Evolutionary conservation across 2,888 invertebrate genomes (phyloP), one percentile per base, ranked within the genome.

Genomic region (Thyatira batis): DNA sequence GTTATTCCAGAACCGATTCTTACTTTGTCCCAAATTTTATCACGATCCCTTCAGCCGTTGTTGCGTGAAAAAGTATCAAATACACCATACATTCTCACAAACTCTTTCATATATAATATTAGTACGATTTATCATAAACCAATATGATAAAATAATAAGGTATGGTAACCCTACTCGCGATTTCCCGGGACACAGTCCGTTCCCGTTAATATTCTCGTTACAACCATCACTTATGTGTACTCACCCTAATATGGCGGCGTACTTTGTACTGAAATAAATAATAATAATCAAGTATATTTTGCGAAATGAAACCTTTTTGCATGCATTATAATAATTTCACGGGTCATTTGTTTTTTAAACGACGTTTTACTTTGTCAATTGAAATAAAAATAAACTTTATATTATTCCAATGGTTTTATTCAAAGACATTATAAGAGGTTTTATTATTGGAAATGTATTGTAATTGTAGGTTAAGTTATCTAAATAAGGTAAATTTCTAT

Each of bases 161-260:
- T 6, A 30, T 52, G 20, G 28, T 44, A 27, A 44, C 43, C 33
- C 5, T 52, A 48, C 44, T 13, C 44, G 23, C 44, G 59, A 51
- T 55, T 50, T 54, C 49, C 48, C 59, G 56, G 57, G 54, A 56
- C 55, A 53, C 54, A 49, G 20, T 51, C 21, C 51, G 11, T 48
- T 39, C 52, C 58, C 52, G 51, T 55, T 58, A 71, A 76, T 80
- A 78, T 78, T 71, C 76, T 74, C 68, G 73, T 76, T 72, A 75
- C 73, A 72, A 69, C 68, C 73, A 63, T 71, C 74, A 73, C 61
- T 73, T 70, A 68, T 75, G 73, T 75, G 71, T 57, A 62, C 65
- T 53, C 56, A 46, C 52, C 73, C 68, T 80, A 71, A 77, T 76
- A 61, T 25, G 45, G 43, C 55, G 49, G 51, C 49, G 48, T 55